phyloP scores from a whole-genome alignment of 92 coral and sea anemone genomes.

The Epizoanthus rinbou region DNA sequence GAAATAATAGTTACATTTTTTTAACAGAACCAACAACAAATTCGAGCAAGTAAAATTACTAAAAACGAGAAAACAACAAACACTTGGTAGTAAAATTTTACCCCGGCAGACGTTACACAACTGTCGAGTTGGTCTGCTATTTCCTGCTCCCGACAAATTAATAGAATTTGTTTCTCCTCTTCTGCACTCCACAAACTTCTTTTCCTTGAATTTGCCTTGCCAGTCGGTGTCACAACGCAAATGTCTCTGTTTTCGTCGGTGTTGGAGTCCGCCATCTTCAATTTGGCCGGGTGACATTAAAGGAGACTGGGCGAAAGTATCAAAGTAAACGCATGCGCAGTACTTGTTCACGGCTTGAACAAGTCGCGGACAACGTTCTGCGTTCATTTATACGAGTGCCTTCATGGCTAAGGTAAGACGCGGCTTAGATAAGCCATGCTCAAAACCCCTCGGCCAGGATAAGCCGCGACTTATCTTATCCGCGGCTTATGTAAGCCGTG shows the following conservation, averaged over 20 bases:
- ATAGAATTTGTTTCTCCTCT: slow-evolving; percentile 37
- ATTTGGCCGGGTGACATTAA: slow-evolving; percentile 11
- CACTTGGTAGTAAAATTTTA: slow-evolving; percentile 17
- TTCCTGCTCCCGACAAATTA: slow-evolving; percentile 31
- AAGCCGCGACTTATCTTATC: not conserved
- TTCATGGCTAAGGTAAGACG: slow-evolving; percentile 15
- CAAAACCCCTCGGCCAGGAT: slow-evolving; percentile 18
- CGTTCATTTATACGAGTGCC: slow-evolving; percentile 3
- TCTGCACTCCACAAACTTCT: slow-evolving; percentile 11
- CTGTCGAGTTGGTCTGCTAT: slow-evolving; percentile 41
- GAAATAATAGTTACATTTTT: too few relatives aligned
- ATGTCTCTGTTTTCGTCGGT: slow-evolving; percentile 5
- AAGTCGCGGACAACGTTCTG: slow-evolving; percentile 13
- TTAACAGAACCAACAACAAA: too few relatives aligned
- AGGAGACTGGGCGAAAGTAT: slow-evolving; percentile 21
- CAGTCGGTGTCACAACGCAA: slow-evolving; percentile 1
- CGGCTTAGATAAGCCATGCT: slow-evolving; percentile 24
- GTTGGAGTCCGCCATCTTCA: slow-evolving; percentile 19
- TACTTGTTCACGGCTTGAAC: slow-evolving; percentile 23
- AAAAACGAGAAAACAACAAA: slow-evolving; percentile 20
- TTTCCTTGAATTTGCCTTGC: slow-evolving; percentile 1
- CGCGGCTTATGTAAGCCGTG: too few relatives aligned
- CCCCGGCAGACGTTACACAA: slow-evolving; percentile 51
- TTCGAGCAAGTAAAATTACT: too few relatives aligned
- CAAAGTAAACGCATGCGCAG: slow-evolving; percentile 18